phyloP scores from a whole-genome alignment of 2,113 vertebrate species.

The Romanogobio albipinnatus region DNA sequence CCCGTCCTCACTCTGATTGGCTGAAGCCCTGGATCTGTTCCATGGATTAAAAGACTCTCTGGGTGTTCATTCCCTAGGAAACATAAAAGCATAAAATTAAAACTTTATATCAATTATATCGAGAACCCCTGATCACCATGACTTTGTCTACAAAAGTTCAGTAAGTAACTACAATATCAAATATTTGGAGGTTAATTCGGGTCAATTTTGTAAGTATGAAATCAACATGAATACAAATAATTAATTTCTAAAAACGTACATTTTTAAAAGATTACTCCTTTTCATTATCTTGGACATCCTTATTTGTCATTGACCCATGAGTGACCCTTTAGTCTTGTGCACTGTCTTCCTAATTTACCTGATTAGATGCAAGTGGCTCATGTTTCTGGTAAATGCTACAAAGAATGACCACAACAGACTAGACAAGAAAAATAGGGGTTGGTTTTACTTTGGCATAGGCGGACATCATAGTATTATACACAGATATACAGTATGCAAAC shows the following conservation, averaged over 20 bases:
- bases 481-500: background rate
- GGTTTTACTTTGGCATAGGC: background rate
- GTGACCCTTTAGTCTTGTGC: background rate
- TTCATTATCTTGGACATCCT: background rate
- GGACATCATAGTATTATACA: background rate
- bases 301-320: background rate
- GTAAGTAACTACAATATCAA: too few species aligned
- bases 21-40: constrained; percentile 66
- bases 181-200: too few species aligned
- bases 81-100: constrained; percentile 22
- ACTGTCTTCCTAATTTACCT: background rate
- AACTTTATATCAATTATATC: too few species aligned
- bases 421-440: constrained; percentile 21
- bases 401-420: background rate
- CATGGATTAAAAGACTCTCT: constrained; percentile 61
- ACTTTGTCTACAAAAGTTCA: too few species aligned
- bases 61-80: constrained; percentile 66
- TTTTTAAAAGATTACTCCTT: background rate
- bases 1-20: constrained; percentile 70
- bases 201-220: background rate
- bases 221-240: background rate
- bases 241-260: background rate
- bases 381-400: background rate
- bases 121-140: too few species aligned
- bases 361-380: background rate